A percentile compares a stretch with the other conserved stretches of the same genome.
Evolutionary conservation across 2,113 vertebrate species (phyloP).

Genomic region (Amazona guildingii): DNA sequence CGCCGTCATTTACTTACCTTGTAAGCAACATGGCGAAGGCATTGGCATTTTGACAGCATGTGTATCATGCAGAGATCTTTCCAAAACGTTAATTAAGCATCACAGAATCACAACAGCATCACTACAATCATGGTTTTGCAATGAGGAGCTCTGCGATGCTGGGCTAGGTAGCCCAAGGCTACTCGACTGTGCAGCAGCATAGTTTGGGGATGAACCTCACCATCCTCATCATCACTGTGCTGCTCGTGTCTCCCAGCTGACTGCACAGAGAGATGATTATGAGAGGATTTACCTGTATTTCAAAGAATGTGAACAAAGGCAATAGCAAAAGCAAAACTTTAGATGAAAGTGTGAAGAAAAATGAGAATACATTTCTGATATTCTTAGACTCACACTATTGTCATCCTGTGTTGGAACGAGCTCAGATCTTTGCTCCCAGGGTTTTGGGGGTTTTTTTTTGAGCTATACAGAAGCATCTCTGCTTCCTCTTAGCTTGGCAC

Average conservation of each 20-base stretch:
- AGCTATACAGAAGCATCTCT: constrained; percentile 2
- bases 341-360: background rate
- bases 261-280: background rate
- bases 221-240: background rate
- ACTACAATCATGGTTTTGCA: background rate
- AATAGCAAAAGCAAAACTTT: background rate
- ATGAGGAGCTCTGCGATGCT: background rate
- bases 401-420: background rate
- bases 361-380: background rate
- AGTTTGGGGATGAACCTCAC: background rate
- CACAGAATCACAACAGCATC: background rate
- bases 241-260: background rate
- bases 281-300: constrained; percentile 24
- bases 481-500: background rate
- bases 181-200: background rate
- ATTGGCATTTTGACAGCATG: background rate
- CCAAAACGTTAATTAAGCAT: background rate
- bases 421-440: background rate
- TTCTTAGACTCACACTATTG: constrained; percentile 5
- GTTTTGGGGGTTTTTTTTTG: background rate
- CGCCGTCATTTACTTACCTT: background rate
- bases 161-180: constrained; percentile 22
- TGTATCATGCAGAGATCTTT: background rate
- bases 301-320: constrained; percentile 1
- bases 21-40: background rate